Evolutionary conservation across 2,113 vertebrate genomes (phyloP).

Genomic region (Madoqua kirkii): DNA sequence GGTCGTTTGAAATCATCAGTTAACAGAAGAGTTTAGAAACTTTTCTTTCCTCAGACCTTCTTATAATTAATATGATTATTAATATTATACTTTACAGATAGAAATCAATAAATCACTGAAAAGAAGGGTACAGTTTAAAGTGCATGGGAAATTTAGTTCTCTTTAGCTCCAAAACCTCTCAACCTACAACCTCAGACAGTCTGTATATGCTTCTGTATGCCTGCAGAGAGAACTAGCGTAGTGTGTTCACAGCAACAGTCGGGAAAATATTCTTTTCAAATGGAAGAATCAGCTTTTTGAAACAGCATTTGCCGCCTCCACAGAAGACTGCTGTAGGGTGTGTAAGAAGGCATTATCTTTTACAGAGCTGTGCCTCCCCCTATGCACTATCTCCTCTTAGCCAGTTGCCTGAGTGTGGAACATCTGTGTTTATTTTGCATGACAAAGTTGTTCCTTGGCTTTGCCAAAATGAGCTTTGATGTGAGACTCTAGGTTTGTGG

Average conservation of each 20-base stretch:
- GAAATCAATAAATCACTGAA: conserved; percentile 48
- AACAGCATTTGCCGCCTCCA: neutral
- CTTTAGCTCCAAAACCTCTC: neutral
- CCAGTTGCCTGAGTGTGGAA: conserved; percentile 67
- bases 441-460: conserved; percentile 75
- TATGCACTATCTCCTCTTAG: conserved; percentile 25
- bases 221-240: neutral
- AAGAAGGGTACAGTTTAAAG: conserved; percentile 27
- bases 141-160: conserved; percentile 20
- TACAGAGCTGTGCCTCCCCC: conserved; percentile 32
- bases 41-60: conserved; percentile 38
- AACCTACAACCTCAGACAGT: neutral
- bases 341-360: neutral
- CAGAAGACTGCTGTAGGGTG: neutral
- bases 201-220: accelerated
- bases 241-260: neutral
- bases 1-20: conserved; percentile 20
- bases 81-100: conserved; percentile 28
- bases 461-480: conserved; percentile 74
- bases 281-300: neutral
- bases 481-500: conserved; percentile 73
- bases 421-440: conserved; percentile 87
- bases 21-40: conserved; percentile 53
- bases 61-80: conserved; percentile 53
- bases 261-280: conserved; percentile 1